Evolutionary conservation across 2,888 invertebrate species (phyloP).

Genomic region (Mythimna albipuncta): DNA sequence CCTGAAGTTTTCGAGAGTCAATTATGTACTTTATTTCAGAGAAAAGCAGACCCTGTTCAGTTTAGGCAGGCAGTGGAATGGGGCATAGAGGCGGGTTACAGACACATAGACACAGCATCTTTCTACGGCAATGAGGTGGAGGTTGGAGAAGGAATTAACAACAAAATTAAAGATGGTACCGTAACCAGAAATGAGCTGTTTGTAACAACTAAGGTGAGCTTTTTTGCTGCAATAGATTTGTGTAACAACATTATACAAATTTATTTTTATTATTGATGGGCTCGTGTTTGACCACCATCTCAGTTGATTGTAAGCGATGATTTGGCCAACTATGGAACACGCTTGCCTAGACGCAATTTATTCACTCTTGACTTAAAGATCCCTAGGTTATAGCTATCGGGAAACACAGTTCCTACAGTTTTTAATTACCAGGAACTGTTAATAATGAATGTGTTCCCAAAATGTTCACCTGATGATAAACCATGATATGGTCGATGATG

Average conservation of each 20-base stretch:
- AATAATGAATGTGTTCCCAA: too few species aligned
- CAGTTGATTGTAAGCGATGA: too few species aligned
- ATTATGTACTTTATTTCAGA: conserved; percentile 68
- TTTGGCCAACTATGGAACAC: too few species aligned
- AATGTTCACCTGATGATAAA: too few species aligned
- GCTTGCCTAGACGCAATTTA: too few species aligned
- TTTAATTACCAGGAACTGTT: too few species aligned
- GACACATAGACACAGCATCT: conserved; percentile 89
- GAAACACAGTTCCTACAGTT: too few species aligned
- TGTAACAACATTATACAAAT: background rate
- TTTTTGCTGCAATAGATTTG: background rate
- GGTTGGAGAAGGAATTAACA: conserved; percentile 86
- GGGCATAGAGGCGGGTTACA: conserved; percentile 88
- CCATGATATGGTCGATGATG: too few species aligned
- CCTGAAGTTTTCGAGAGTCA: background rate
- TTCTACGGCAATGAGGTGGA: conserved; percentile 88
- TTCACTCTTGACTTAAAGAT: too few species aligned
- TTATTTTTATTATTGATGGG: too few species aligned
- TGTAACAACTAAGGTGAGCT: conserved; percentile 89
- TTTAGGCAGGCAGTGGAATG: conserved; percentile 85
- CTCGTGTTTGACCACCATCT: too few species aligned
- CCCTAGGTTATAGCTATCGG: too few species aligned
- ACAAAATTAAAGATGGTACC: conserved; percentile 85
- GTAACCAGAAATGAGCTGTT: conserved; percentile 88
- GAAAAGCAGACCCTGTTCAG: conserved; percentile 79